phyloP scores from a whole-genome alignment of 2,888 invertebrate genomes.

The Blastobasis adustella region DNA sequence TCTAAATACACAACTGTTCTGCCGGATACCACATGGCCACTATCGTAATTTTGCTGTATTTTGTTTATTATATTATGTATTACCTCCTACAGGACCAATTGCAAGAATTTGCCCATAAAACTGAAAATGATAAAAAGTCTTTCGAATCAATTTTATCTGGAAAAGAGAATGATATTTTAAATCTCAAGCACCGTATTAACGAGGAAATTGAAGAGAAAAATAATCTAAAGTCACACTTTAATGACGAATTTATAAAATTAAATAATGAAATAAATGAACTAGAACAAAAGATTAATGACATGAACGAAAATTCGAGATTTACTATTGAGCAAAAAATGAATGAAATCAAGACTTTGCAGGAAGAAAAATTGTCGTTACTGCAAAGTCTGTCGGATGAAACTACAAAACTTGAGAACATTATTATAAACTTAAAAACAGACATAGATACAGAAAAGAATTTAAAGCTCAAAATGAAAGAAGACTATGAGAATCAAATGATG shows the following conservation, averaged over 20 bases:
- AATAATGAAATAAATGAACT: slow-evolving; percentile 54
- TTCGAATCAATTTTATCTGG: slow-evolving; percentile 34
- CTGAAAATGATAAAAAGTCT: slow-evolving; percentile 32
- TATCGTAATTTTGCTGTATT: no score
- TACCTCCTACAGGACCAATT: slow-evolving; percentile 34
- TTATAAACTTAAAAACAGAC: slow-evolving; percentile 37
- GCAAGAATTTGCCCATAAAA: slow-evolving; percentile 29
- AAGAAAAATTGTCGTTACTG: slow-evolving; percentile 49
- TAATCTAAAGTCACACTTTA: slow-evolving; percentile 33
- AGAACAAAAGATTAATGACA: slow-evolving; percentile 45
- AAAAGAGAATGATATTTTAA: slow-evolving; percentile 41
- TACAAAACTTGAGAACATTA: slow-evolving; percentile 39
- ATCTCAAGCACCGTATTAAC: slow-evolving; percentile 50
- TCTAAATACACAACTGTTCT: no score
- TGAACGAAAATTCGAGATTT: slow-evolving; percentile 32
- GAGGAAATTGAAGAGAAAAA: slow-evolving; percentile 53
- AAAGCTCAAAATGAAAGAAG: slow-evolving; percentile 13
- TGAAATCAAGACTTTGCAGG: slow-evolving; percentile 52
- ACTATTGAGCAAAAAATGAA: slow-evolving; percentile 42
- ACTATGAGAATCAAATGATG: slow-evolving; percentile 10
- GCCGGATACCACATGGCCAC: no score
- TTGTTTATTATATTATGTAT: background rate
- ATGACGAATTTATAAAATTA: slow-evolving; percentile 44
- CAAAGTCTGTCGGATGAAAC: slow-evolving; percentile 49
- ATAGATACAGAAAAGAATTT: slow-evolving; percentile 36